Evolutionary conservation across 1,140 invertebrate genomes (phyloP).

Genomic region (Melitaea cinxia): DNA sequence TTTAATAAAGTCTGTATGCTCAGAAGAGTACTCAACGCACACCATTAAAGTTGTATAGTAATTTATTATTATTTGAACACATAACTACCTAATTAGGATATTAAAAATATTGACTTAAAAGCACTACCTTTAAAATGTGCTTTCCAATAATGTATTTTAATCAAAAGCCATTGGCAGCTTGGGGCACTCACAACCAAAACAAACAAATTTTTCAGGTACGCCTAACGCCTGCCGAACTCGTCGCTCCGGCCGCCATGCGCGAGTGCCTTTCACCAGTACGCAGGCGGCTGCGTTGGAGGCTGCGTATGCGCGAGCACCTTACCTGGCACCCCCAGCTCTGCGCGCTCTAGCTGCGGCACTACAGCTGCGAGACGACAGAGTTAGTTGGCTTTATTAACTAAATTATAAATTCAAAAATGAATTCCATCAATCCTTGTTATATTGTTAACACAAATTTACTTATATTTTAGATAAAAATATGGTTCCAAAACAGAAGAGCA

Average conservation of each 20-base stretch:
- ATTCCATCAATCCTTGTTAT: no score
- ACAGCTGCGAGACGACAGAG: constrained; percentile 66
- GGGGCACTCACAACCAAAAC: no score
- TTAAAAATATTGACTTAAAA: no score
- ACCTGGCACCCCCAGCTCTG: constrained; percentile 74
- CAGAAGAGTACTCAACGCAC: no score
- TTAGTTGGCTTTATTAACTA: constrained; percentile 33
- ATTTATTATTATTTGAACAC: no score
- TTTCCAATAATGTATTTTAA: no score
- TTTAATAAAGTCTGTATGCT: no score
- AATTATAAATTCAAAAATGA: neutral
- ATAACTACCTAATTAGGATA: no score
- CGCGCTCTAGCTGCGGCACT: constrained; percentile 65
- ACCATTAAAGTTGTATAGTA: no score
- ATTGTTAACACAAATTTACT: no score
- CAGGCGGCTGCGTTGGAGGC: constrained; percentile 81
- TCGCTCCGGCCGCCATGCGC: constrained; percentile 80
- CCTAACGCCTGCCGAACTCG: constrained; percentile 76
- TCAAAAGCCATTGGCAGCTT: no score
- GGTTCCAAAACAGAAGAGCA: constrained; percentile 89
- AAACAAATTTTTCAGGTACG: constrained; percentile 47
- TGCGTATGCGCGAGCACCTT: constrained; percentile 79
- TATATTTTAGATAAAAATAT: constrained; percentile 86
- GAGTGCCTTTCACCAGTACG: constrained; percentile 80
- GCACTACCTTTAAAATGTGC: no score